phyloP scores from a whole-genome alignment of 2,888 invertebrate genomes.

The Acleris cristana region DNA sequence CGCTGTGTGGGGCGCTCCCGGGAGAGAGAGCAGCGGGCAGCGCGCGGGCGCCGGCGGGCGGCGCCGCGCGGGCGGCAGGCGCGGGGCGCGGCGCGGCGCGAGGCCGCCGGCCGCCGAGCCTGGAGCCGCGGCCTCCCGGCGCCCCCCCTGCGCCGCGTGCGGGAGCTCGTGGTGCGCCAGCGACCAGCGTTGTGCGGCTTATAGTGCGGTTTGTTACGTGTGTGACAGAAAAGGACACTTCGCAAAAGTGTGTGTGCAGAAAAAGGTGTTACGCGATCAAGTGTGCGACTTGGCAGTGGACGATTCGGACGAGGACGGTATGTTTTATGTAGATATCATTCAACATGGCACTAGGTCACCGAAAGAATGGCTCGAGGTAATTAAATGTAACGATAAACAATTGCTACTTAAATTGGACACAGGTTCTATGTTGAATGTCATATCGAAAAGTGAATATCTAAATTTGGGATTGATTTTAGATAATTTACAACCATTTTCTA shows the following conservation, averaged over 20 bases:
- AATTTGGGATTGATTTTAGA: constrained; percentile 13
- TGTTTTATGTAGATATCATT: constrained; percentile 16
- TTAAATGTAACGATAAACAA: neutral
- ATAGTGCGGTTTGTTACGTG: neutral
- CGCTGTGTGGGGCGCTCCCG: neutral
- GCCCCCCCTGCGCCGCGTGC: neutral
- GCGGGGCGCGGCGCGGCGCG: neutral
- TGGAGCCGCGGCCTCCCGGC: constrained; percentile 5
- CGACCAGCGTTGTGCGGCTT: constrained; percentile 23
- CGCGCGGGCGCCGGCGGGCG: neutral
- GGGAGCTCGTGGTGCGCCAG: constrained; percentile 13
- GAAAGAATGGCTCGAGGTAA: neutral
- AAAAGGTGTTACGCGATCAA: constrained; percentile 11
- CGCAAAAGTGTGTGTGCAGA: neutral
- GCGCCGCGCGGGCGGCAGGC: neutral
- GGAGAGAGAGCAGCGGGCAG: neutral
- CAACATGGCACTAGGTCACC: neutral
- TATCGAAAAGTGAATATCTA: constrained; percentile 23
- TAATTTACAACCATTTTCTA: constrained; percentile 8
- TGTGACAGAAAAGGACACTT: neutral
- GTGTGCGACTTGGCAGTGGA: constrained; percentile 9
- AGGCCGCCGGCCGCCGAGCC: neutral
- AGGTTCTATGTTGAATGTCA: constrained; percentile 33
- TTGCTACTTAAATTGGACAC: constrained; percentile 34
- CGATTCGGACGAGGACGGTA: constrained; percentile 13